These are phyloP conservation scores for Pachycephus smyrnensis DNA, from an alignment of 2,888 invertebrate species.

Conservation along the genomic window DNA sequence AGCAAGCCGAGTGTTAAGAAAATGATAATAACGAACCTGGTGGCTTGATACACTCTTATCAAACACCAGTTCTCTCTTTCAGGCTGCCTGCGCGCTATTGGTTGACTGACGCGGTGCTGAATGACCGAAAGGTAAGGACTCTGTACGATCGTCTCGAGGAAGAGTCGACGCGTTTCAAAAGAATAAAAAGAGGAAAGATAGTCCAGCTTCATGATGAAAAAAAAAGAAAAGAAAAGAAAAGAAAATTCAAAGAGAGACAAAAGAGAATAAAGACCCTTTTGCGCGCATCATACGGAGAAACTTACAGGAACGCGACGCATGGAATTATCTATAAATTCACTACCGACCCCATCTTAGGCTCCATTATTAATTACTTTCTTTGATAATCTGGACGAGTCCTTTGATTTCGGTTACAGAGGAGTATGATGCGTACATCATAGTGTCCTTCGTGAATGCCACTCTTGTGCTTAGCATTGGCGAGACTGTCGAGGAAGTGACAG, in stretches of 20 bases:
- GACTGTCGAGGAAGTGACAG: slow-evolving; percentile 99
- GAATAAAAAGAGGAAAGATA: neutral
- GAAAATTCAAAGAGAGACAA: neutral
- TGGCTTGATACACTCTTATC: slow-evolving; percentile 75
- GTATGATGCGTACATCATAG: slow-evolving; percentile 99
- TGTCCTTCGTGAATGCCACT: slow-evolving; percentile 98
- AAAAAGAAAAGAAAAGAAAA: neutral
- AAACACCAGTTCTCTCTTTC: slow-evolving; percentile 95
- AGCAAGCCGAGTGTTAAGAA: slow-evolving; percentile 8
- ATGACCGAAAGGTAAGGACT: slow-evolving; percentile 60
- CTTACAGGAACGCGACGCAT: neutral
- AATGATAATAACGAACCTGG: slow-evolving; percentile 70
- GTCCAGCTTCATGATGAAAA: neutral
- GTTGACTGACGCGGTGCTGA: slow-evolving; percentile 61
- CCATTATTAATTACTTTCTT: neutral
- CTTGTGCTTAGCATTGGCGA: slow-evolving; percentile 99
- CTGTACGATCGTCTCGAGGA: slow-evolving; percentile 38
- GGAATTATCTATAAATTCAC: slow-evolving; percentile 4
- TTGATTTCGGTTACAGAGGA: slow-evolving; percentile 87
- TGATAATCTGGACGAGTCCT: slow-evolving; percentile 40
- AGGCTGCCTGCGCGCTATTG: slow-evolving; percentile 70
- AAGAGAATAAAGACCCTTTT: neutral
- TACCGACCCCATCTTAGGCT: neutral
- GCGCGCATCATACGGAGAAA: neutral
- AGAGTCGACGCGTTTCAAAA: slow-evolving; percentile 23